Conservation (phyloP, 2,797 vertebrate genomes). For the Rhinella marina region DNA sequence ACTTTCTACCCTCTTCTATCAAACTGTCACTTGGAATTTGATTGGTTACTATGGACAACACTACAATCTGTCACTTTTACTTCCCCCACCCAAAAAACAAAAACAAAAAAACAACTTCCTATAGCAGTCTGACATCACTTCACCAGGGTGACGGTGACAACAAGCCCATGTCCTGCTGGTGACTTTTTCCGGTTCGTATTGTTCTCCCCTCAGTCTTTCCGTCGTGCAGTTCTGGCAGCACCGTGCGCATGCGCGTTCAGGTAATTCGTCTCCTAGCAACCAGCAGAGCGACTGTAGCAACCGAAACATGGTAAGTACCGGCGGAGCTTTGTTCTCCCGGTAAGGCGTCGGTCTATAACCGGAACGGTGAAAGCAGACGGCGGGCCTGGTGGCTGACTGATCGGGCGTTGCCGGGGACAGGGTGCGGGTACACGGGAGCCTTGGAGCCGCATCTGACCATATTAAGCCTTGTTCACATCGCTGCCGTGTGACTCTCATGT, state of each 20-base stretch:
- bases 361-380: not conserved
- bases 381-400: too few relatives aligned
- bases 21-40: too few relatives aligned
- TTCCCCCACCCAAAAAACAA: too few relatives aligned
- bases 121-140: not conserved
- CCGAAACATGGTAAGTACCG: slow-evolving; percentile 77
- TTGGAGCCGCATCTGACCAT: not conserved
- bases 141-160: not conserved
- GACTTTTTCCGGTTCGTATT: slow-evolving; percentile 17
- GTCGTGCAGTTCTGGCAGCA: not conserved
- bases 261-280: slow-evolving; percentile 78
- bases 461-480: not conserved
- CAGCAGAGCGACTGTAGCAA: slow-evolving; percentile 74
- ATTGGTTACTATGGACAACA: too few relatives aligned
- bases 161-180: not conserved
- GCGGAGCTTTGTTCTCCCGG: not conserved
- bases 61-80: too few relatives aligned
- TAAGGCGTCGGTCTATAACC: not conserved
- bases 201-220: slow-evolving; percentile 35
- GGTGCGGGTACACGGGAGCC: not conserved
- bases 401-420: not conserved
- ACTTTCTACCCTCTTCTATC: too few relatives aligned
- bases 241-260: slow-evolving; percentile 70
- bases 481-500: not conserved
- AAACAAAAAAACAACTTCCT: too few relatives aligned